These are phyloP conservation scores for Plutomurus gul DNA, from an alignment of 1,140 invertebrate species.

Conservation along the genomic window DNA sequence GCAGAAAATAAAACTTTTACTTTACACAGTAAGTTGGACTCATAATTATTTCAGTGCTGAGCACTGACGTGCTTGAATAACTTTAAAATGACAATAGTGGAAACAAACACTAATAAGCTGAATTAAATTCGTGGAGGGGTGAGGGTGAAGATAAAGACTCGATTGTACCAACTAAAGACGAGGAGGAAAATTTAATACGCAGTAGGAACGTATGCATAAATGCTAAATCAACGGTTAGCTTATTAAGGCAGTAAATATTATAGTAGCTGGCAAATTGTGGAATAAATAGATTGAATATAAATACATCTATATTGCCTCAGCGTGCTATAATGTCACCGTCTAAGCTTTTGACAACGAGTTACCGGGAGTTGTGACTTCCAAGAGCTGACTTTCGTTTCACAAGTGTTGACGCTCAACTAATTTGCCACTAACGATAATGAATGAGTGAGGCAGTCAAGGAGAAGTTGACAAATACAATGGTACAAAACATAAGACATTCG, in stretches of 20 bases:
- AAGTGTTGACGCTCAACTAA: neutral
- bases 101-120: neutral
- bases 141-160: too few species aligned
- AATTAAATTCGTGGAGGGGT: too few species aligned
- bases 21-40: neutral
- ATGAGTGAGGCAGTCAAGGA: neutral
- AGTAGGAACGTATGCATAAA: too few species aligned
- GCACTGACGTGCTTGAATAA: neutral
- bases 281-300: too few species aligned
- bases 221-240: too few species aligned
- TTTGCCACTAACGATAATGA: slow-evolving; percentile 3
- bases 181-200: too few species aligned
- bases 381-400: neutral
- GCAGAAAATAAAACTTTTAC: neutral
- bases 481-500: neutral
- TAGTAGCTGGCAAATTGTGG: too few species aligned
- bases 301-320: too few species aligned
- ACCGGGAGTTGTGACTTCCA: neutral
- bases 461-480: neutral
- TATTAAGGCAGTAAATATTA: too few species aligned
- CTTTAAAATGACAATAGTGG: neutral
- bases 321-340: neutral
- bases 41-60: neutral
- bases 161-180: too few species aligned
- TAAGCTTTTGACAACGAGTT: neutral